Evolutionary conservation across 2,797 vertebrate genomes (phyloP).

Genomic region (Brachyrhaphis roseni): DNA sequence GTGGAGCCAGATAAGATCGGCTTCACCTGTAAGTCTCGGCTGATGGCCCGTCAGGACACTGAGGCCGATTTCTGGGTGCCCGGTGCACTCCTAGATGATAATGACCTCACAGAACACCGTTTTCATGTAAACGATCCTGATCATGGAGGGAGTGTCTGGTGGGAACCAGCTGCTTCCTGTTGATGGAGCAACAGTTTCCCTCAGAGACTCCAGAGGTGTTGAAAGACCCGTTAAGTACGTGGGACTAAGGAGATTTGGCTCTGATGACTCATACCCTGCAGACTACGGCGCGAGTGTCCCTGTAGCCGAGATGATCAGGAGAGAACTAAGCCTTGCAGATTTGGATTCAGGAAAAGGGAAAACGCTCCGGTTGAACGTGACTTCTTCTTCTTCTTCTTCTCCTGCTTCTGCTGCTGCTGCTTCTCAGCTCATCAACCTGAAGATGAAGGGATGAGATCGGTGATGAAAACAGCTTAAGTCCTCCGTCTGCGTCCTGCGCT

Average conservation of each 20-base stretch:
- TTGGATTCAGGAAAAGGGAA: constrained; percentile 16
- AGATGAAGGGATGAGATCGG: constrained; percentile 72
- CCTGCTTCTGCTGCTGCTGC: constrained; percentile 43
- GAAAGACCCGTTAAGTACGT: constrained; percentile 48
- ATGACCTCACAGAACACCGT: not conserved
- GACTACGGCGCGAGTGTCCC: constrained; percentile 22
- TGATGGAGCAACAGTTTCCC: constrained; percentile 1
- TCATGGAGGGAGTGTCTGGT: not conserved
- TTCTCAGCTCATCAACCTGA: constrained; percentile 61
- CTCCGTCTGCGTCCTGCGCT: constrained; percentile 59
- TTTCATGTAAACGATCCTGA: not conserved
- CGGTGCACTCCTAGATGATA: not conserved
- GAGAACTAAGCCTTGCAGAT: constrained; percentile 62
- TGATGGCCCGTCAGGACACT: no score
- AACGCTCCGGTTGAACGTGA: constrained; percentile 43
- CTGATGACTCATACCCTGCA: constrained; percentile 60
- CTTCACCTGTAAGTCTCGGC: no score
- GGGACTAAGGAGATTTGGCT: constrained; percentile 56
- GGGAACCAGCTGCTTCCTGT: not conserved
- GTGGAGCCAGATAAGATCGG: no score
- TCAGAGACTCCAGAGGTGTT: constrained; percentile 31
- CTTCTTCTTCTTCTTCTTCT: constrained; percentile 47
- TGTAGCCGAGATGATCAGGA: constrained; percentile 36
- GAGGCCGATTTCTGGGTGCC: no score
- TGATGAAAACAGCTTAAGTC: constrained; percentile 73